phyloP scores from a whole-genome alignment of 64 coral and sea anemone genomes.

The Pocillopora damicornis region DNA sequence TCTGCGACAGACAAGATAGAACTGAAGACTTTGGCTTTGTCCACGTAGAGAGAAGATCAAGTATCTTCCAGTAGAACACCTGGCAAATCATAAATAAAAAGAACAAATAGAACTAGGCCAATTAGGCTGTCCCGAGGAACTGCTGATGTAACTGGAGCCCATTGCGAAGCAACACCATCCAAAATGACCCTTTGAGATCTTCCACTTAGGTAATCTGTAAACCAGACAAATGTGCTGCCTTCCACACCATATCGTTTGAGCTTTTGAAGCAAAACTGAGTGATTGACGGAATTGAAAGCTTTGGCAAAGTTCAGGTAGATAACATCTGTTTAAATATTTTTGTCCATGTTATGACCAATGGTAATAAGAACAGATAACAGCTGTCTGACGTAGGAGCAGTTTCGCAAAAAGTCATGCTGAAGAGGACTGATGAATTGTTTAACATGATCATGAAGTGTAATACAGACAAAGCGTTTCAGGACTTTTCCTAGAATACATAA shows the following conservation, averaged over 20 bases:
- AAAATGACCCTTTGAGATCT: slow-evolving; percentile 12
- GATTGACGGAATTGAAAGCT: slow-evolving; percentile 53
- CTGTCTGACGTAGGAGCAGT: slow-evolving; percentile 49
- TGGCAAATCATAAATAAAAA: neutral
- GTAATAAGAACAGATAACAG: slow-evolving; percentile 43
- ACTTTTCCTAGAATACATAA: slow-evolving; percentile 36
- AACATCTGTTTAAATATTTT: slow-evolving; percentile 55
- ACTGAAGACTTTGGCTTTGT: no score
- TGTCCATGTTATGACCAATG: slow-evolving; percentile 50
- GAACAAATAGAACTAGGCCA: neutral
- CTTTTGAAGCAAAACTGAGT: slow-evolving; percentile 49
- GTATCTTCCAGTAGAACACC: neutral
- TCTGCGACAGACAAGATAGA: neutral
- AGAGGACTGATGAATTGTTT: slow-evolving; percentile 26
- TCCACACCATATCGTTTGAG: slow-evolving; percentile 14
- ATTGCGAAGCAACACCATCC: slow-evolving; percentile 6
- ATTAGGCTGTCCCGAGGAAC: slow-evolving; percentile 17
- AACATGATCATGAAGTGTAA: slow-evolving; percentile 1
- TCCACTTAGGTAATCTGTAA: neutral
- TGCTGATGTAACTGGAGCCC: slow-evolving; percentile 29
- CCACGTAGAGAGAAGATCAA: neutral
- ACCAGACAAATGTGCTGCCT: neutral
- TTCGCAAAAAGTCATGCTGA: slow-evolving; percentile 49
- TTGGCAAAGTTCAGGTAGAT: slow-evolving; percentile 62
- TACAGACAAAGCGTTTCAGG: slow-evolving; percentile 24